Evolutionary conservation across 2,888 invertebrate genomes (phyloP), one percentile per base, ranked within the genome.

Genomic region (Agonopterix subpropinquella): DNA sequence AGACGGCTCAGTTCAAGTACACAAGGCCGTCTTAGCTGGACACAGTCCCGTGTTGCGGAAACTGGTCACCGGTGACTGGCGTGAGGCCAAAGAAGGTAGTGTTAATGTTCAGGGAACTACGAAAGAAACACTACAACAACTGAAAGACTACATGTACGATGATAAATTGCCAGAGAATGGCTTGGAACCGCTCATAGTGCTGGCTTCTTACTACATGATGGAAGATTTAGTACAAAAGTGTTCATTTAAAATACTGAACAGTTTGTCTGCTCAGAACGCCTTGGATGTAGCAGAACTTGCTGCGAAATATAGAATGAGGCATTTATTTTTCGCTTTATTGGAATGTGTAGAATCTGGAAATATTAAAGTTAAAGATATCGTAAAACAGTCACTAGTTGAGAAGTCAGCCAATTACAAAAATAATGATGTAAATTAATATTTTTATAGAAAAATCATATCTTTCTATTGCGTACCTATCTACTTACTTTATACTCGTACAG

Each of bases 21-120:
- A 53, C 39, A 50, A 43, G 8, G 42, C 39, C 9, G 36, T 50
- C 7, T 44, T 53, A 15, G 48, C 46, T 2, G 47, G 44, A 5
- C 11, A 42, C 10, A 53, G 53, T 28, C 53, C 53, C 4, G 50
- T 53, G 0, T 43, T 53, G 13, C 36, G 35, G 8, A 36, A 18
- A 2, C 49, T 53, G 50, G n/a, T 53, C 2, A 13, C 11, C 13
- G 13, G 13, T 13, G 13, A 13, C 13, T 13, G 13, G 13, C 13
- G 13, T 13, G 13, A 13, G 13, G 13, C 13, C 13, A 13, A 13
- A 13, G 13, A 13, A 13, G 13, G 13, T 13, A 13, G 13, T 13
- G 13, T 13, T 13, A 13, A 13, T 13, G 13, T 13, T 1, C 13
- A 13, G 13, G 13, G 13, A 13, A 13, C 13, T 13, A 13, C 13